Percentiles rank a stretch among this genome's conserved stretches.
Conservation (phyloP, 2,797 vertebrate genomes). For the Sitta carolinensis region DNA sequence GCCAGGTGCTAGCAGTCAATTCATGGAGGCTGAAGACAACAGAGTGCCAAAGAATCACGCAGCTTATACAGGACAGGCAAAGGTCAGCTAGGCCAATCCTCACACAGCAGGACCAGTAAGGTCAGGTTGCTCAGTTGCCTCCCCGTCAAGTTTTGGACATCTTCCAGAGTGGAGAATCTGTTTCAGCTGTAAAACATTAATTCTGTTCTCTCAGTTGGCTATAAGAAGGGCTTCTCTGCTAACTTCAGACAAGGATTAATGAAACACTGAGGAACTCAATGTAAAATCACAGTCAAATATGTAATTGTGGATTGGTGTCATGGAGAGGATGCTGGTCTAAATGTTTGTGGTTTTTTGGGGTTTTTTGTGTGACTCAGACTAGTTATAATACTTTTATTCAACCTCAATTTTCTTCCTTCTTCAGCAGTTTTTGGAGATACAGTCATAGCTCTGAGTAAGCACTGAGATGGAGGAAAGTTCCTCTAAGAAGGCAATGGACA, state of each 20-base stretch:
- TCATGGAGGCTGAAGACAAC: background rate
- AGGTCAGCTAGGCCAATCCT: background rate
- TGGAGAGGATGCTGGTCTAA: background rate
- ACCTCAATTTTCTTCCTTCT: background rate
- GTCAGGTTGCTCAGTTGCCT: background rate
- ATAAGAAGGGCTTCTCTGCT: background rate
- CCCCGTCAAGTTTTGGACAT: background rate
- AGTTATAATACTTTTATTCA: background rate
- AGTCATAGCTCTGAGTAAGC: background rate
- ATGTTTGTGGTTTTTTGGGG: accelerated
- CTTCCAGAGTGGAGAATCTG: background rate
- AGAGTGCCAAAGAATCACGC: background rate
- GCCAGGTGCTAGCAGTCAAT: background rate
- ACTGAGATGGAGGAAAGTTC: background rate
- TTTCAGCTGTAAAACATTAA: background rate
- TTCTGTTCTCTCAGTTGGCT: background rate
- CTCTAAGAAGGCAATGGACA: background rate
- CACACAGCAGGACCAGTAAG: background rate
- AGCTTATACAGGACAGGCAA: accelerated
- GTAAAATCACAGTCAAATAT: background rate
- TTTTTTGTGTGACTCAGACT: background rate
- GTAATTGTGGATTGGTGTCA: background rate
- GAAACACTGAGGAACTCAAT: background rate
- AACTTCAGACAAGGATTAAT: background rate
- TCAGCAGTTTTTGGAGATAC: background rate